These are phyloP conservation scores for Passer domesticus DNA, from an alignment of 2,113 vertebrate genomes.

Conservation along the genomic window DNA sequence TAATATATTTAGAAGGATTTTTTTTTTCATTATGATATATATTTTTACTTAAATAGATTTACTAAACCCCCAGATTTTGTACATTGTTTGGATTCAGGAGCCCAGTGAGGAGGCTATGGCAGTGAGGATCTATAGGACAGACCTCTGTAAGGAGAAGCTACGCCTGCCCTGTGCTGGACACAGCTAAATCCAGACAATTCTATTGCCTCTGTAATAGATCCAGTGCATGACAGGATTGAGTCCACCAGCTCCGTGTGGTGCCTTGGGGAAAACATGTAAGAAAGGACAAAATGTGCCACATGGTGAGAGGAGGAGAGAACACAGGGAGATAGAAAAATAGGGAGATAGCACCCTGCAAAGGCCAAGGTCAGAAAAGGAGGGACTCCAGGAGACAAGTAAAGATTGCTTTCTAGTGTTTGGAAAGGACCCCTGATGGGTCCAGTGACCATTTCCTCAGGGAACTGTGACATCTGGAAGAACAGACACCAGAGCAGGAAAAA, in stretches of 20 bases:
- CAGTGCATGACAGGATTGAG: not conserved
- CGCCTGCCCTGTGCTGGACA: not conserved
- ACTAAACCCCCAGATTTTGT: not conserved
- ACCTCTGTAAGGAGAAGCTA: not conserved
- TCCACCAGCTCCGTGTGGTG: accelerated
- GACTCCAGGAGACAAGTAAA: not conserved
- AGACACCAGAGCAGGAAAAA: not conserved
- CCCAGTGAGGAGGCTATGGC: not conserved
- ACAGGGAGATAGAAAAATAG: not conserved
- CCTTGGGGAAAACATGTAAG: not conserved
- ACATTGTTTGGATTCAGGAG: not conserved
- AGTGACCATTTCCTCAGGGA: not conserved
- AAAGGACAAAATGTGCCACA: not conserved
- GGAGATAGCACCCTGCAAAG: not conserved
- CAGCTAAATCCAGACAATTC: not conserved
- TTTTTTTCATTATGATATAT: too few relatives aligned
- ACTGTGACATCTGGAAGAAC: not conserved
- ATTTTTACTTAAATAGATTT: not conserved
- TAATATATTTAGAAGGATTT: not conserved
- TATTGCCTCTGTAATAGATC: not conserved
- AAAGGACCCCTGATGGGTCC: not conserved
- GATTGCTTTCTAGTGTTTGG: not conserved
- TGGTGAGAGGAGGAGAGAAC: not conserved
- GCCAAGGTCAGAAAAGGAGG: not conserved
- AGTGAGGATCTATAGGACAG: not conserved